A percentile compares a stretch with the other conserved stretches of the same genome.
Evolutionary conservation across 2,797 vertebrate species (phyloP).

Genomic region (Smutsia temminckii): DNA sequence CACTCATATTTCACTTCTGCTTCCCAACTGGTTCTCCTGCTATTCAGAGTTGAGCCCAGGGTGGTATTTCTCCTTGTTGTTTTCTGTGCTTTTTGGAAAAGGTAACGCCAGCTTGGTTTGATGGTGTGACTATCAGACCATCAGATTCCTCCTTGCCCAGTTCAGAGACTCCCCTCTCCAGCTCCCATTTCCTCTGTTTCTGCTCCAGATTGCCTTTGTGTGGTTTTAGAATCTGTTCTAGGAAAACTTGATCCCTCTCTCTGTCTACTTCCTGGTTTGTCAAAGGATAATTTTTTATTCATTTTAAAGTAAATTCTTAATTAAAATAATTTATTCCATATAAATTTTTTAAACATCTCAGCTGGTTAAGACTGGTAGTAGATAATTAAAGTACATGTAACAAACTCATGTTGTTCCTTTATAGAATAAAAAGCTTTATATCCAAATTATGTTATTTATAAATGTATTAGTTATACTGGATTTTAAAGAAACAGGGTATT

Average conservation of each 20-base stretch:
- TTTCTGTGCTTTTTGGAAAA: background rate
- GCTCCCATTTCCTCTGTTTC: background rate
- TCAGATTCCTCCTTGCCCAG: background rate
- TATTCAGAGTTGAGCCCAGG: background rate
- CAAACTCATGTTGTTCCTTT: background rate
- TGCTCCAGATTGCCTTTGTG: background rate
- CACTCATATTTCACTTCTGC: background rate
- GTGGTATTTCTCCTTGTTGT: background rate
- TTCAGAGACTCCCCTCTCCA: background rate
- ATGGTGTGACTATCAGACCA: background rate
- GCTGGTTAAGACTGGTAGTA: background rate
- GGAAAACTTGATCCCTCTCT: background rate
- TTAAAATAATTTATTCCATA: background rate
- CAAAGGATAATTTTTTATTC: background rate
- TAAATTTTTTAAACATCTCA: background rate
- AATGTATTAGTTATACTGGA: background rate
- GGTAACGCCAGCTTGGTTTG: background rate
- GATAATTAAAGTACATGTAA: background rate
- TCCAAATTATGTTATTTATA: background rate
- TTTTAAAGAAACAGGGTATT: conserved; percentile 30
- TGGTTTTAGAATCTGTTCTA: background rate
- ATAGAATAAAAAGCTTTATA: background rate
- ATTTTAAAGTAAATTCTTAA: background rate
- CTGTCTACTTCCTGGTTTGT: background rate
- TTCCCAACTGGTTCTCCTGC: background rate